Evolutionary conservation across 2,797 vertebrate genomes (phyloP), one percentile per base, ranked within the genome.

Genomic region (Neopelma chrysocephalum): DNA sequence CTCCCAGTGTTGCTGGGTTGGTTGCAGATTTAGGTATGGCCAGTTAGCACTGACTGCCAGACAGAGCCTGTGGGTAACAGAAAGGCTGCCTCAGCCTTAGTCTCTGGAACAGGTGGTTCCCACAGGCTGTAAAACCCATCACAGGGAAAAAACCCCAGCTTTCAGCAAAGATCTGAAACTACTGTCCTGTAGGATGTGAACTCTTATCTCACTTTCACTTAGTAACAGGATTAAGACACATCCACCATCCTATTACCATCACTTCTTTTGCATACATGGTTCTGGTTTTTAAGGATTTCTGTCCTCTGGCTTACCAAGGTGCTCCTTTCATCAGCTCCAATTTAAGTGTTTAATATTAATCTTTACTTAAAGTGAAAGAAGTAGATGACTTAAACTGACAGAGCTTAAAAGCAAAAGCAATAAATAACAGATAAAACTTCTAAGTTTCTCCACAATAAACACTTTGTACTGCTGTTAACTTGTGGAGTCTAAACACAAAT

Each of bases 291-390:
- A 61, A 62, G 40, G 61, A 82, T 75, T 92, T 82, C 83, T 93
- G 75, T 76, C 60, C 62, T 82, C 81, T 78, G 60, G 51, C 42
- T 92, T 61, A 54, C 4, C n/a, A 85, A 25, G 10, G 11, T 26
- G 13, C 26, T 29, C 31, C 31, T 87, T 90, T 82, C 57, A 89
- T 92, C 90, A 92, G 45, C 17, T 90, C 26, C 8, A 58, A 8
- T 85, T 82, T 51, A 93, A 72, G 23, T 17, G 34, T 89, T 91
- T 92, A 82, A 69, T 89, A 87, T 82, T 95, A 89, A 61, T 89
- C 90, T 92, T 21, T 87, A 73, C 60, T 89, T 82, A n/a, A 90
- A 86, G 77, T 71, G 43, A 85, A 90, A 51, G 57, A 70, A 16
- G 6, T 53, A 31, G 51, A 53, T 53, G 10, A 53, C 71, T 64